A percentile compares a stretch with the other conserved stretches of the same genome.
Evolutionary conservation across 1,140 invertebrate genomes (phyloP).

Genomic region (Drosophila yakuba): DNA sequence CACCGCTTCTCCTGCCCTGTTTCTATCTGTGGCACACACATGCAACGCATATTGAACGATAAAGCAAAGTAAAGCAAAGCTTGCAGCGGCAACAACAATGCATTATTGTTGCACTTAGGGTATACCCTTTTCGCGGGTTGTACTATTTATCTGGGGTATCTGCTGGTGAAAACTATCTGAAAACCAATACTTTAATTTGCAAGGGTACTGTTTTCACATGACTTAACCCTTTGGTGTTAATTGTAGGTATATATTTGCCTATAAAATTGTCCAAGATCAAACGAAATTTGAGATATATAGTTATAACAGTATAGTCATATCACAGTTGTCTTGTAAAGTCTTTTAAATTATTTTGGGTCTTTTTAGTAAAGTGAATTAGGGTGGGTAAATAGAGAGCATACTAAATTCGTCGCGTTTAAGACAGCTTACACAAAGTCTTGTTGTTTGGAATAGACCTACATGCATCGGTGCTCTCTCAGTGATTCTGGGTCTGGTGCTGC

Average conservation of each 20-base stretch:
- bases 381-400: neutral
- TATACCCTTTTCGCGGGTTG: constrained; percentile 6
- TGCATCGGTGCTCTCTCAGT: constrained; percentile 54
- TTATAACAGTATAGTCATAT: too few species aligned
- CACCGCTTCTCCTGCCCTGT: too few species aligned
- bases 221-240: too few species aligned
- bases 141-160: neutral
- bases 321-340: too few species aligned
- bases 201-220: too few species aligned
- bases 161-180: neutral
- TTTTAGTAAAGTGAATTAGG: too few species aligned
- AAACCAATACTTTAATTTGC: too few species aligned
- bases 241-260: too few species aligned
- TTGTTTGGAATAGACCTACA: constrained; percentile 53
- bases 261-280: too few species aligned
- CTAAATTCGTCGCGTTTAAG: neutral
- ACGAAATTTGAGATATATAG: too few species aligned
- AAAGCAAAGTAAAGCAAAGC: constrained; percentile 51
- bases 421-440: constrained; percentile 13
- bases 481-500: constrained; percentile 13
- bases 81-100: constrained; percentile 25
- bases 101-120: constrained; percentile 19
- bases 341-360: too few species aligned
- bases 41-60: constrained; percentile 56
- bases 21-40: constrained; percentile 24